Conservation (phyloP, 1,140 invertebrate genomes). For the Cotesia glomerata region DNA sequence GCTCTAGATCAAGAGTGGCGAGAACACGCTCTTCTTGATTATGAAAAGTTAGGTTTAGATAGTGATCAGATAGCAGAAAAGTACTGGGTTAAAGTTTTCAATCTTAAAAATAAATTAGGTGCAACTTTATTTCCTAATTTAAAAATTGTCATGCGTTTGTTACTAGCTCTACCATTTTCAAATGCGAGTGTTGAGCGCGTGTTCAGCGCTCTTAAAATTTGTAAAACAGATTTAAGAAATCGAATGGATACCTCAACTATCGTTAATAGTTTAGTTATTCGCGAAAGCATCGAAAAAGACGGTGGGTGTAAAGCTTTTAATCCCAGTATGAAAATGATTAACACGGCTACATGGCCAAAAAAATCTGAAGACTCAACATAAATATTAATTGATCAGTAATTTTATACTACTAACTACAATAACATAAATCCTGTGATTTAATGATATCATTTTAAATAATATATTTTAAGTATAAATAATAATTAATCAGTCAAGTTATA, state of each 20-base stretch:
- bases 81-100: background rate
- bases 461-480: no score
- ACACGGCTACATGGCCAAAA: no score
- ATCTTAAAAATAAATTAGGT: background rate
- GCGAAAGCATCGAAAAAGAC: no score
- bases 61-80: background rate
- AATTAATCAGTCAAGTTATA: no score
- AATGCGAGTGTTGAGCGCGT: background rate
- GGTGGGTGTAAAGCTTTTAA: no score
- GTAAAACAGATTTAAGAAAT: background rate
- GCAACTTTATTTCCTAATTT: background rate
- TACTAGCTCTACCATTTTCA: background rate
- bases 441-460: no score
- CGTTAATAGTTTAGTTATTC: no score
- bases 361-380: no score
- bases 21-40: background rate
- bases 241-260: background rate
- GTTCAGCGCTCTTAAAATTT: background rate
- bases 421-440: no score
- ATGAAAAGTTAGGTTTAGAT: background rate
- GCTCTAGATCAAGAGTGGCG: background rate
- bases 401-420: no score
- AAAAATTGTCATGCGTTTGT: background rate
- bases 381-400: no score
- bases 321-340: no score